These are phyloP conservation scores for Linnaemya tessellans DNA, from an alignment of 2,888 invertebrate genomes.

Conservation along the genomic window DNA sequence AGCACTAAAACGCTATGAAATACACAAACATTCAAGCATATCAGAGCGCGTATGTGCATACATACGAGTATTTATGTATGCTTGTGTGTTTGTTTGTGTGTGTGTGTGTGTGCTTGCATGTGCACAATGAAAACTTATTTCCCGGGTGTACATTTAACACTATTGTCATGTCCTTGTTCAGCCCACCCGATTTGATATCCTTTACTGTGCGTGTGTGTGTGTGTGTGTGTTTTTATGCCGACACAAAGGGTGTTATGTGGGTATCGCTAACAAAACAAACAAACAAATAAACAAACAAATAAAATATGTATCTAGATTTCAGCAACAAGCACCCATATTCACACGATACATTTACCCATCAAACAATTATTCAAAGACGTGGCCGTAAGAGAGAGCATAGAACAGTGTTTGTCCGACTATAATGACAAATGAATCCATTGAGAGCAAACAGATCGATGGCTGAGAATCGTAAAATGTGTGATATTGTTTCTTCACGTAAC, in stretches of 20 bases:
- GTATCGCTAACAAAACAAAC: slow-evolving; percentile 50
- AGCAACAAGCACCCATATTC: slow-evolving; percentile 50
- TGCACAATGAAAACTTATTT: slow-evolving; percentile 51
- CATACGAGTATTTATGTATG: neutral
- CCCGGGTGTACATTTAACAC: slow-evolving; percentile 70
- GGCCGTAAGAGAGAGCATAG: neutral
- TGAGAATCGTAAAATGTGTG: too few relatives aligned
- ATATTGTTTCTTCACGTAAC: too few relatives aligned
- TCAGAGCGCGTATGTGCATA: neutral
- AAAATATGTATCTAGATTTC: slow-evolving; percentile 42
- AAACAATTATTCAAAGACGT: slow-evolving; percentile 39
- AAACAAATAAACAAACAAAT: slow-evolving; percentile 36
- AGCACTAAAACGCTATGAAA: slow-evolving; percentile 22
- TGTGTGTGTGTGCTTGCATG: neutral
- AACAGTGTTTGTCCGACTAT: slow-evolving; percentile 35
- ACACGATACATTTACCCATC: slow-evolving; percentile 22
- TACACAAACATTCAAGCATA: neutral
- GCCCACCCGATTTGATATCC: slow-evolving; percentile 19
- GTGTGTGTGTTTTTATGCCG: neutral
- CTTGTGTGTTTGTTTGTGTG: neutral
- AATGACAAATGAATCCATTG: neutral
- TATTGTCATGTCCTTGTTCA: slow-evolving; percentile 36
- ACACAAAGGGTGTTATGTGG: slow-evolving; percentile 59
- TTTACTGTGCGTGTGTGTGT: neutral
- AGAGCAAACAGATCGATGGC: too few relatives aligned